These are phyloP conservation scores for Dinothrombium tinctorium DNA, from an alignment of 1,140 invertebrate genomes.

Conservation along the genomic window DNA sequence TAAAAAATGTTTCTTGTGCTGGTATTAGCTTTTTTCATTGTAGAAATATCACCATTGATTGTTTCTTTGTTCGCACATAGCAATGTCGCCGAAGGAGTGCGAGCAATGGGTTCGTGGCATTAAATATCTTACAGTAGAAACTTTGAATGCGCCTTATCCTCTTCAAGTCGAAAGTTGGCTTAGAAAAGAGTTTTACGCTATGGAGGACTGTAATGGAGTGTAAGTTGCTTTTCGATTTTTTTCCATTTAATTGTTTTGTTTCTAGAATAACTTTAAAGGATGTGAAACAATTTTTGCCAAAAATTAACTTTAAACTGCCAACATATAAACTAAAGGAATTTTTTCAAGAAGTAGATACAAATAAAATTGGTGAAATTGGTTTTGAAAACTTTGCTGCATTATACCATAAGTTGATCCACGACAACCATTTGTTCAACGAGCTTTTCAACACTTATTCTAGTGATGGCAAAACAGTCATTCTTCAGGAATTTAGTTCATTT, in stretches of 20 bases:
- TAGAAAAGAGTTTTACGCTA: conserved; percentile 70
- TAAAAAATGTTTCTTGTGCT: conserved; percentile 66
- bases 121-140: conserved; percentile 51
- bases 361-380: conserved; percentile 49
- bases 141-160: conserved; percentile 49
- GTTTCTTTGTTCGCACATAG: no score
- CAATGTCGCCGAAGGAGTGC: conserved; percentile 60
- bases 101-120: conserved; percentile 62
- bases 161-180: conserved; percentile 74
- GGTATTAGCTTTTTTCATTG: no score
- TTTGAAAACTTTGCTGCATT: conserved; percentile 72
- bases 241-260: no score
- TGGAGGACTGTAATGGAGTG: conserved; percentile 53
- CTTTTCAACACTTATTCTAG: conserved; percentile 28
- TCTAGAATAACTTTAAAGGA: conserved; percentile 59
- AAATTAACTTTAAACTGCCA: conserved; percentile 71
- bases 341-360: conserved; percentile 57
- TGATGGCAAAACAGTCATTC: conserved; percentile 34
- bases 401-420: conserved; percentile 62
- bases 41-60: no score
- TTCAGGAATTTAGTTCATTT: conserved; percentile 56
- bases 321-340: conserved; percentile 52
- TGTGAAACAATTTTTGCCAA: conserved; percentile 64
- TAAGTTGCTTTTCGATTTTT: no score
- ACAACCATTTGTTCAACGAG: conserved; percentile 27